Evolutionary conservation across 2,113 vertebrate species (phyloP).

Genomic region (Maccullochella peelii): DNA sequence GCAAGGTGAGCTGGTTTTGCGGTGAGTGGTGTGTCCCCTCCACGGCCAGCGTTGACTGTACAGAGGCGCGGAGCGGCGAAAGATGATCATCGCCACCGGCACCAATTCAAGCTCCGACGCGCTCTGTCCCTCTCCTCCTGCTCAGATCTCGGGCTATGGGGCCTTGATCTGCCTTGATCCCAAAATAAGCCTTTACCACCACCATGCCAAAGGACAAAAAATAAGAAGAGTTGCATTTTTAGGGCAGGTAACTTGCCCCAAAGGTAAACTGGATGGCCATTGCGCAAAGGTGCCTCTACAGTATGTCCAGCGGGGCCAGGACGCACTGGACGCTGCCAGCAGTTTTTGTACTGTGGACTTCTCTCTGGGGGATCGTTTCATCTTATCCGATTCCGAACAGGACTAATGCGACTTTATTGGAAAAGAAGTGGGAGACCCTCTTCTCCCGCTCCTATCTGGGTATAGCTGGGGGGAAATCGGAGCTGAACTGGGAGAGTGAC

Average conservation of each 20-base stretch:
- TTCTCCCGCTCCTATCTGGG: conserved; percentile 92
- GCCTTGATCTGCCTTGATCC: conserved; percentile 91
- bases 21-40: conserved; percentile 80
- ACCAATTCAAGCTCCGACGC: conserved; percentile 84
- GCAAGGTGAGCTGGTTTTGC: conserved; percentile 89
- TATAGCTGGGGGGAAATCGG: conserved; percentile 88
- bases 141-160: conserved; percentile 88
- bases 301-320: conserved; percentile 90
- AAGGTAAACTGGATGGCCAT: conserved; percentile 92
- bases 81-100: conserved; percentile 88
- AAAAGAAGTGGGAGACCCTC: conserved; percentile 90
- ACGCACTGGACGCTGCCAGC: conserved; percentile 87
- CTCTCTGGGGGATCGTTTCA: conserved; percentile 88
- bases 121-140: conserved; percentile 83
- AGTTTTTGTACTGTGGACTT: conserved; percentile 86
- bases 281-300: conserved; percentile 91
- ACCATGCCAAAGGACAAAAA: conserved; percentile 94
- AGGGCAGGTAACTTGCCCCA: conserved; percentile 95
- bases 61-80: conserved; percentile 86
- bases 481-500: conserved; percentile 94
- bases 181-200: conserved; percentile 92
- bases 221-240: conserved; percentile 95
- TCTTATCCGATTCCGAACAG: conserved; percentile 86
- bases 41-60: conserved; percentile 82
- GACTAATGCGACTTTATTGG: conserved; percentile 90